Evolutionary conservation across 2,797 vertebrate species (phyloP), one percentile per base, ranked within the genome.

Genomic region (Tiaroga cobitis): DNA sequence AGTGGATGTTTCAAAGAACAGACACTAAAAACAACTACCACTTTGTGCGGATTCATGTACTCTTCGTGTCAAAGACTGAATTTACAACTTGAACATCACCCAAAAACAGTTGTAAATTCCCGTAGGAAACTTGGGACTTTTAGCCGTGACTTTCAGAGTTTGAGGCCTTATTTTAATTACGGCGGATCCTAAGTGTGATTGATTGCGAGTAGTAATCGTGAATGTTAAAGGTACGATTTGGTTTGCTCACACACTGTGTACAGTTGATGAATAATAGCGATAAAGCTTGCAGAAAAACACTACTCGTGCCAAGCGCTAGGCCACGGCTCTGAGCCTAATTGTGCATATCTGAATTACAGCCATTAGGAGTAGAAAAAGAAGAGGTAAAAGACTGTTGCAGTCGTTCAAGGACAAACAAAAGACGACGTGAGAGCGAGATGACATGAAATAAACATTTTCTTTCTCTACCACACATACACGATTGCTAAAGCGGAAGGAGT

Each of bases 371-470:
- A 39, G 34, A 32, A 56, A 76, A 59, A 39, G 11, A 39, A 56
- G 2, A 77, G 74, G 54, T 41, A 77, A 77, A 59, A 59, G 18
- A 59, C 34, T n/a, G 19, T 54, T 8, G 2, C 51, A 59, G 51
- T 37, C 39, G 10, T 65, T 80, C 77, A 80, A 80, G 78, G 78
- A 67, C 61, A 67, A 80, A 74, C 69, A 46, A 74, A 61, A 29
- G n/a, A 49, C 34, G 24, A 32, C 34, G 39, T 80, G 26, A 46
- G 65, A 49, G 77, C 74, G 26, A 49, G 59, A 65, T 67, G 61
- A 24, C 59, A 59, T 79, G 61, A 80, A 80, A 65, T 34, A 80
- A 80, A 80, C 19, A 80, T 65, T 29, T 63, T 63, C 76, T 79
- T 63, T 10, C n/a, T 41, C n/a, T 4, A 49, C 46, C 43, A 24